Evolutionary conservation across 2,888 invertebrate species (phyloP).

Genomic region (Rhagonycha lutea): DNA sequence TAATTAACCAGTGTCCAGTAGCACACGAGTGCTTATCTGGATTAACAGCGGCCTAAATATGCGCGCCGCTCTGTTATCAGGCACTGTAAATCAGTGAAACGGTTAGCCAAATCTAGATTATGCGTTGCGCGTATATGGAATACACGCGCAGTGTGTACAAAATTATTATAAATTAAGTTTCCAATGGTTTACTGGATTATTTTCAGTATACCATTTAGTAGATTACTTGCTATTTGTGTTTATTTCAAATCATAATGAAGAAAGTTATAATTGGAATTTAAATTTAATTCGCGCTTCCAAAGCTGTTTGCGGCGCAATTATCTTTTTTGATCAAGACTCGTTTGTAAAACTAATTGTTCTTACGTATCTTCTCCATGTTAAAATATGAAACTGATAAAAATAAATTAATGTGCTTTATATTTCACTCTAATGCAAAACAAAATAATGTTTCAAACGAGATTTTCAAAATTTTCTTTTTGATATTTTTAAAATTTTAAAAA

Average conservation of each 20-base stretch:
- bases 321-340: slow-evolving; percentile 13
- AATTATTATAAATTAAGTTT: slow-evolving; percentile 28
- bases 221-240: slow-evolving; percentile 23
- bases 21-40: slow-evolving; percentile 30
- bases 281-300: slow-evolving; percentile 21
- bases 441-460: neutral
- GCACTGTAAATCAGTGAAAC: slow-evolving; percentile 28
- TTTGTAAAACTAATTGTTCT: slow-evolving; percentile 16
- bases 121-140: slow-evolving; percentile 25
- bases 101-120: slow-evolving; percentile 29
- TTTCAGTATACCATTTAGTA: slow-evolving; percentile 24
- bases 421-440: neutral
- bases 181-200: slow-evolving; percentile 25
- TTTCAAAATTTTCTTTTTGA: too few species aligned
- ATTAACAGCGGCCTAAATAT: slow-evolving; percentile 30
- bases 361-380: slow-evolving; percentile 9
- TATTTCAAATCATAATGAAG: slow-evolving; percentile 20
- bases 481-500: too few species aligned
- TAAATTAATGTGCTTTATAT: neutral
- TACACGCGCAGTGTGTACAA: slow-evolving; percentile 19
- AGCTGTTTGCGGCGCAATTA: slow-evolving; percentile 4
- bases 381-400: slow-evolving; percentile 7
- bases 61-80: slow-evolving; percentile 25
- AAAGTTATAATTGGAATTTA: slow-evolving; percentile 26
- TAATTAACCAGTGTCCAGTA: slow-evolving; percentile 29